Percentiles rank a stretch among this genome's conserved stretches.
These are phyloP conservation scores for Lepisosteus oculatus DNA, from an alignment of 2,113 vertebrate species.

Conservation along the genomic window DNA sequence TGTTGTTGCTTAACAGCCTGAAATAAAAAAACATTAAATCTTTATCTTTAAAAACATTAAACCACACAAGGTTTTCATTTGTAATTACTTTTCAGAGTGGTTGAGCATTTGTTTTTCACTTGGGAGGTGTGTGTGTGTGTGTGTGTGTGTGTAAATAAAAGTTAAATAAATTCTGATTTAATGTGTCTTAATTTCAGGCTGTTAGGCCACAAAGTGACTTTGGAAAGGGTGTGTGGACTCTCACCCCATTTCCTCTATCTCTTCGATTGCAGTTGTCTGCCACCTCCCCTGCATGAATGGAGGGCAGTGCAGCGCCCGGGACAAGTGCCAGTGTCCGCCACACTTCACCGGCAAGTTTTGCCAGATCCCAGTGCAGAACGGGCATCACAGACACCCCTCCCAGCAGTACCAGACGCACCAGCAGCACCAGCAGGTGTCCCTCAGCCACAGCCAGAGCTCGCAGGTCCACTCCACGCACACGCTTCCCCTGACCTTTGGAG, in stretches of 20 bases:
- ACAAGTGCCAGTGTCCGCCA: slow-evolving; percentile 95
- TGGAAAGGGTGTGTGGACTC: not conserved
- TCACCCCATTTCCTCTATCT: slow-evolving; percentile 2
- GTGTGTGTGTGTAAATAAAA: not conserved
- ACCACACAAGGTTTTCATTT: too few relatives aligned
- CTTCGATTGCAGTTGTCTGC: slow-evolving; percentile 83
- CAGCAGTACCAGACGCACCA: slow-evolving; percentile 51
- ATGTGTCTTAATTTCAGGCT: too few relatives aligned
- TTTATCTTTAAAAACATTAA: too few relatives aligned
- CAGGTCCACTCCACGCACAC: slow-evolving; percentile 94
- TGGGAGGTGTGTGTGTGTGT: not conserved
- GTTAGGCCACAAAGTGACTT: too few relatives aligned
- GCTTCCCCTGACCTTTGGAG: slow-evolving; percentile 86
- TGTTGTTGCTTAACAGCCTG: too few relatives aligned
- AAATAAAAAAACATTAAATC: too few relatives aligned
- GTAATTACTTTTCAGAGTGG: too few relatives aligned
- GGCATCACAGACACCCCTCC: slow-evolving; percentile 58
- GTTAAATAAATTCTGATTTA: too few relatives aligned
- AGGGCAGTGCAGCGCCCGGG: slow-evolving; percentile 87
- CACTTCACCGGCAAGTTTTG: slow-evolving; percentile 95
- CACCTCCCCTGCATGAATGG: slow-evolving; percentile 97
- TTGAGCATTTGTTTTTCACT: too few relatives aligned
- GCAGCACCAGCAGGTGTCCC: slow-evolving; percentile 53
- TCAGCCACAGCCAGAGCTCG: slow-evolving; percentile 62
- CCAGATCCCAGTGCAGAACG: slow-evolving; percentile 79